These are phyloP conservation scores for Psephotus haematonotus DNA, from an alignment of 2,113 vertebrate species.

Conservation along the genomic window DNA sequence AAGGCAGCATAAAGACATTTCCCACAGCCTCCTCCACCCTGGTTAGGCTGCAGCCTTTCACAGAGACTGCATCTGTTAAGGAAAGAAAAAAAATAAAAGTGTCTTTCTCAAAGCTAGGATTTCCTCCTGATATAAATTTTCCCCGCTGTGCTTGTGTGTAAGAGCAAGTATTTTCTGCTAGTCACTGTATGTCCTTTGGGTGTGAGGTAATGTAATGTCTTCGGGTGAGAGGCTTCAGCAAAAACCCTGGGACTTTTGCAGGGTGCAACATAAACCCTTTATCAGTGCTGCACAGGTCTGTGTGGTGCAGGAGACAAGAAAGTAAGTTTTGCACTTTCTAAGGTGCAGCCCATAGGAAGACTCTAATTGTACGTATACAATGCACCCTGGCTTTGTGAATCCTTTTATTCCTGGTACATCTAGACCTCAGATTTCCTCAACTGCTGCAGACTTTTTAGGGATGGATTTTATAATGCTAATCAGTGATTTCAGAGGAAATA, in stretches of 20 bases:
- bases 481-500: slow-evolving; percentile 40
- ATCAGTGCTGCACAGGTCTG: accelerated
- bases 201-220: background rate
- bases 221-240: background rate
- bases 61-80: background rate
- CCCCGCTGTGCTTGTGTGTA: accelerated
- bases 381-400: background rate
- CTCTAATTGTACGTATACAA: background rate
- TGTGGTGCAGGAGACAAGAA: background rate
- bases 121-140: background rate
- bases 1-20: background rate
- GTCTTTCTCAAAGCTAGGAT: background rate
- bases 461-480: background rate
- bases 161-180: background rate
- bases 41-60: background rate
- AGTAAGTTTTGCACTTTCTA: background rate
- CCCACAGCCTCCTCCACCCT: background rate
- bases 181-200: background rate
- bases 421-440: slow-evolving; percentile 4
- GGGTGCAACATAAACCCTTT: background rate
- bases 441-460: slow-evolving; percentile 7
- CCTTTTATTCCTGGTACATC: background rate
- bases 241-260: background rate
- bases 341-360: accelerated
- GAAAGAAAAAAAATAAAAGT: background rate